Conservation (phyloP, 2,797 vertebrate genomes). For the Silurus lanzhouensis region DNA sequence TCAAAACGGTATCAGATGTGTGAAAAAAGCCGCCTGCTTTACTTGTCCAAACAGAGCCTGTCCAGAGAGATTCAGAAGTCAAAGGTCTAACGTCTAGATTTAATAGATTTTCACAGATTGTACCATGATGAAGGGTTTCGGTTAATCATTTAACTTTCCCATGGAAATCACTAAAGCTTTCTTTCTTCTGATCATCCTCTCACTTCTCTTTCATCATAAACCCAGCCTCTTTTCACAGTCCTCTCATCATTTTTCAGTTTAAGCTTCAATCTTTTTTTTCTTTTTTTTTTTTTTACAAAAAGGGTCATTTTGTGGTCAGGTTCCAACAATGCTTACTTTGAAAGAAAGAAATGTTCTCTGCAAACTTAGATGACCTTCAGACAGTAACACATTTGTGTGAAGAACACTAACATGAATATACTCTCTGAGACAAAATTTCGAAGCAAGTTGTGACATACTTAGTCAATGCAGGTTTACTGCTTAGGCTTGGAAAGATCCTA, state of each 20-base stretch:
- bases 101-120: slow-evolving; percentile 8
- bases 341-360: neutral
- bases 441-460: slow-evolving; percentile 17
- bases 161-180: slow-evolving; percentile 24
- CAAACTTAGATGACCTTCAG: slow-evolving; percentile 15
- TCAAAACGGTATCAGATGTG: slow-evolving; percentile 5
- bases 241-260: slow-evolving; percentile 42
- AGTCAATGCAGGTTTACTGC: slow-evolving; percentile 1
- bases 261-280: neutral
- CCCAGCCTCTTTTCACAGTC: neutral
- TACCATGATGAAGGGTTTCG: neutral
- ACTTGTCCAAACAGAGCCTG: neutral
- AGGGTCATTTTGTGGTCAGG: slow-evolving; percentile 12
- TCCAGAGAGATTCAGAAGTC: slow-evolving; percentile 13
- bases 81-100: neutral
- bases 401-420: slow-evolving; percentile 3
- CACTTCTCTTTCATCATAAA: neutral
- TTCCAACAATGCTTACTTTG: slow-evolving; percentile 24
- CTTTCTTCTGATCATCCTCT: slow-evolving; percentile 31
- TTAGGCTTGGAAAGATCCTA: neutral
- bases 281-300: neutral
- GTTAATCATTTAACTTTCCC: slow-evolving; percentile 34
- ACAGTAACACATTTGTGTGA: slow-evolving; percentile 33
- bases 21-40: slow-evolving; percentile 35
- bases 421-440: slow-evolving; percentile 22